These are phyloP conservation scores for Drosophila atripex DNA, from an alignment of 2,888 invertebrate species.

Conservation along the genomic window DNA sequence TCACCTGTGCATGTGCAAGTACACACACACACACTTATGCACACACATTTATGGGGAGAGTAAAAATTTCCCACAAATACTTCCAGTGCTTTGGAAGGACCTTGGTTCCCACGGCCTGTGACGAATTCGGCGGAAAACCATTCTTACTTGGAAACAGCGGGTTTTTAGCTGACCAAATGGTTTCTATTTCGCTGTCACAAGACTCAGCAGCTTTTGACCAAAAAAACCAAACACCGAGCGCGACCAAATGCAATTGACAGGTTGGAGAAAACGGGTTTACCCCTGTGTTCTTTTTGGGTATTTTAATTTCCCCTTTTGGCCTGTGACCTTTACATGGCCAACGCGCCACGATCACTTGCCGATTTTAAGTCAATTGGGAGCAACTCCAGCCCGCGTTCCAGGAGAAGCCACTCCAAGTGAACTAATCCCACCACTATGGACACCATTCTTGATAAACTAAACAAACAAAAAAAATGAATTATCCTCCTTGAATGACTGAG, in stretches of 20 bases:
- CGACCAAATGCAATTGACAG: conserved; percentile 54
- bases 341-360: conserved; percentile 11
- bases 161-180: conserved; percentile 20
- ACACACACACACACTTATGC: background rate
- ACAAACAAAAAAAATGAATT: no score
- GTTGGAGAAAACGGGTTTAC: conserved; percentile 71
- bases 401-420: no score
- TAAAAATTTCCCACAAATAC: background rate
- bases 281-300: conserved; percentile 43
- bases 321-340: conserved; percentile 67
- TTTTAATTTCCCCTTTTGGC: conserved; percentile 54
- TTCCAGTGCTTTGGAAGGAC: conserved; percentile 5
- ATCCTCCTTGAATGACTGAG: no score
- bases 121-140: conserved; percentile 10
- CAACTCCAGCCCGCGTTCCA: background rate
- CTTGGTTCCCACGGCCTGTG: conserved; percentile 12
- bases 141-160: conserved; percentile 2
- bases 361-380: conserved; percentile 6
- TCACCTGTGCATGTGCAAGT: background rate
- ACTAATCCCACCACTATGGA: background rate
- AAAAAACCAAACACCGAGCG: conserved; percentile 13
- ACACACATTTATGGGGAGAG: background rate
- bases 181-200: conserved; percentile 21
- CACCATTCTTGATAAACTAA: background rate
- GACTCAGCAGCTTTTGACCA: conserved; percentile 1